Conservation (phyloP, 2,797 vertebrate genomes). For the Threskiornis aethiopicus region DNA sequence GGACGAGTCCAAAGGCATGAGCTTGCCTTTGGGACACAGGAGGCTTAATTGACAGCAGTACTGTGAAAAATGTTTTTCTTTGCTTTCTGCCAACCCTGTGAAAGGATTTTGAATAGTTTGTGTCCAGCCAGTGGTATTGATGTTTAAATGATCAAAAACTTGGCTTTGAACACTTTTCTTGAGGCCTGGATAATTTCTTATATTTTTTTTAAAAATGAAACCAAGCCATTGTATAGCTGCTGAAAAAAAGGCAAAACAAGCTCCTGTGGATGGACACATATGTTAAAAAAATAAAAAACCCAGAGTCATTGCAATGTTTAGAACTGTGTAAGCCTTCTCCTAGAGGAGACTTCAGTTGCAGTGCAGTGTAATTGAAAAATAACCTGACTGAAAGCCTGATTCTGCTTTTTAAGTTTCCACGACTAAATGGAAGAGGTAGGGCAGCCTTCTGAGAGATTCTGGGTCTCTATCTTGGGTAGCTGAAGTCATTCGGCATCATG, state of each 20-base stretch:
- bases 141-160: constrained; percentile 36
- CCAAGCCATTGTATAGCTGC: background rate
- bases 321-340: background rate
- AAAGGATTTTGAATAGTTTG: background rate
- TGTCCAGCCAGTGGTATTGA: background rate
- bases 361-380: background rate
- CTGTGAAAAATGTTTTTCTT: background rate
- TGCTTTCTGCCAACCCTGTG: background rate
- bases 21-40: background rate
- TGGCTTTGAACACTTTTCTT: background rate
- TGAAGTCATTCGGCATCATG: background rate
- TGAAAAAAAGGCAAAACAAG: background rate
- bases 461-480: background rate
- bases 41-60: background rate
- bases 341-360: background rate
- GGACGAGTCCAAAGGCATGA: background rate
- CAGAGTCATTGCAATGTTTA: background rate
- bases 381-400: background rate
- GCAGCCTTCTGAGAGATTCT: background rate
- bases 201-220: background rate
- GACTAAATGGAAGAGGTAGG: background rate
- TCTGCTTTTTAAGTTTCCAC: background rate
- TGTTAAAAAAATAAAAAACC: background rate
- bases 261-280: background rate
- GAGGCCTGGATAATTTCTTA: background rate